Percentiles rank a stretch among this genome's conserved stretches.
Conservation (phyloP, 2,888 invertebrate genomes). For the Hirtodrosophila confusa region DNA sequence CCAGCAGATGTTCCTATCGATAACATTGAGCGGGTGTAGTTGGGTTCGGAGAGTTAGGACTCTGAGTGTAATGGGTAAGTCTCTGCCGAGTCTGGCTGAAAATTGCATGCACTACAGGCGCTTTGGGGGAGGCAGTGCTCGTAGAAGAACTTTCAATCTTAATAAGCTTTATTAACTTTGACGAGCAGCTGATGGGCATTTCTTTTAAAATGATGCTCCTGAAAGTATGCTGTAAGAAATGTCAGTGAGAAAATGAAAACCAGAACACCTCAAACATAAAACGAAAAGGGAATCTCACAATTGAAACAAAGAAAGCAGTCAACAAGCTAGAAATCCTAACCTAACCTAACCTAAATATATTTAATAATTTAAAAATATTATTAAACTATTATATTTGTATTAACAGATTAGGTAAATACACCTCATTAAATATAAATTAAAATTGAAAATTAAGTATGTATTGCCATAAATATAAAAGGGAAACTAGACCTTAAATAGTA, state of each 20-base stretch:
- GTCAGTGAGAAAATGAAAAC: neutral
- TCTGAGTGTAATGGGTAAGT: neutral
- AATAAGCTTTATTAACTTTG: too few relatives aligned
- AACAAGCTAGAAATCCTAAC: too few relatives aligned
- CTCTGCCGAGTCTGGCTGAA: slow-evolving; percentile 2
- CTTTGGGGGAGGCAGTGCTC: neutral
- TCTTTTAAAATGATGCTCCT: slow-evolving; percentile 11
- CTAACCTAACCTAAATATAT: too few relatives aligned
- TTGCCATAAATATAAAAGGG: too few relatives aligned
- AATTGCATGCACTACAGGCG: slow-evolving; percentile 8
- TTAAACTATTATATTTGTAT: too few relatives aligned
- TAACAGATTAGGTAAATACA: too few relatives aligned
- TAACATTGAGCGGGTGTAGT: slow-evolving; percentile 13
- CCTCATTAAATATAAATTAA: too few relatives aligned
- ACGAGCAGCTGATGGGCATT: too few relatives aligned
- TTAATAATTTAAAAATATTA: too few relatives aligned
- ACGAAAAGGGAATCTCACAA: neutral
- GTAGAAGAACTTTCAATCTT: too few relatives aligned
- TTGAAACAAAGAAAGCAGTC: neutral
- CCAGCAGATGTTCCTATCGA: slow-evolving; percentile 29
- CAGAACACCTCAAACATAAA: slow-evolving; percentile 2
- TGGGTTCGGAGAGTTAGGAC: neutral
- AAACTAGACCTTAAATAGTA: too few relatives aligned
- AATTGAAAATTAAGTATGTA: too few relatives aligned
- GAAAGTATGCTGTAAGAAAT: slow-evolving; percentile 38